A percentile compares a stretch with the other conserved stretches of the same genome.
Conservation (phyloP, 23 tunicate genomes). For the Corella eumyota region DNA sequence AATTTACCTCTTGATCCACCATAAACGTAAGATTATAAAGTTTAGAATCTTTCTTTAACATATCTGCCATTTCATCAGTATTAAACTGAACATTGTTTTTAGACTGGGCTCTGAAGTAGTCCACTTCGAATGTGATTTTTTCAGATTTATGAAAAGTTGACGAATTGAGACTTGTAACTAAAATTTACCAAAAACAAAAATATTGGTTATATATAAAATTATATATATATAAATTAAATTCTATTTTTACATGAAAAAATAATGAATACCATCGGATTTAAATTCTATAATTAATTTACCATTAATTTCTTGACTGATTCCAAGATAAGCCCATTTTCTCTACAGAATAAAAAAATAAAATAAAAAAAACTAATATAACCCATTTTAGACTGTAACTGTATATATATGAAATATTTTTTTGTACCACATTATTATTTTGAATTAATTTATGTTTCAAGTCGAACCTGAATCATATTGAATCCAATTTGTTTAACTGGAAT, state of each 20-base stretch:
- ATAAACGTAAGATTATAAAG: slow-evolving; percentile 11
- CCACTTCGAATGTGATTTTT: slow-evolving; percentile 39
- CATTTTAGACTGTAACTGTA: neutral
- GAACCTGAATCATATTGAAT: slow-evolving; percentile 56
- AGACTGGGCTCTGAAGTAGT: slow-evolving; percentile 28
- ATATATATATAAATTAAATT: too few species aligned
- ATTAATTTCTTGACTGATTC: slow-evolving; percentile 42
- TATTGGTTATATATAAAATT: neutral
- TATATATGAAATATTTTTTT: neutral
- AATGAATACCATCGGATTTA: neutral
- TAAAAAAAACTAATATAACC: neutral
- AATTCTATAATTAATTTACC: slow-evolving; percentile 7
- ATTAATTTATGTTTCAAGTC: neutral
- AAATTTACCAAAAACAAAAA: neutral
- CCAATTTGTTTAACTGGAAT: slow-evolving; percentile 26
- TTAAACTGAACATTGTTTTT: slow-evolving; percentile 12
- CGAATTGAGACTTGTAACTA: neutral
- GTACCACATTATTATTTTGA: neutral
- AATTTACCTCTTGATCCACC: slow-evolving; percentile 26
- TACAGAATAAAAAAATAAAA: slow-evolving; percentile 12
- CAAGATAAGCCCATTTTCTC: slow-evolving; percentile 83
- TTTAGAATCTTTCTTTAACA: slow-evolving; percentile 7
- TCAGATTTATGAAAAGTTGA: neutral
- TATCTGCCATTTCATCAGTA: slow-evolving; percentile 26
- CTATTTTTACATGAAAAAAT: neutral